Conservation (phyloP, 53 echinoderm and acorn worm genomes). For the Henricia sp. region DNA sequence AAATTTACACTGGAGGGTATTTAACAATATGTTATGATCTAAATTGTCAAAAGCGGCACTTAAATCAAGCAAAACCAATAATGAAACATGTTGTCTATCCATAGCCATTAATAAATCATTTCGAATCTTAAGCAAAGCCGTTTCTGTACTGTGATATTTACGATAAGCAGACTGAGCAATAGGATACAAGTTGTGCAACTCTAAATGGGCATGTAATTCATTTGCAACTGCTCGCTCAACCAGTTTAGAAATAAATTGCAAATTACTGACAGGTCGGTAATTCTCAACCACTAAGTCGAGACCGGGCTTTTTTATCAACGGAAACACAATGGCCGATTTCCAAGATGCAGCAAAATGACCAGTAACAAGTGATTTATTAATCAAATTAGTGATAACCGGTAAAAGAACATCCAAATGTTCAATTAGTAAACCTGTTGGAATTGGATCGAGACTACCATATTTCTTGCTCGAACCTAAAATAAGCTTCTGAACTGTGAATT, state of each 20-base stretch:
- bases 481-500: not conserved
- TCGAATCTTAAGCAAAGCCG: constrained; percentile 19
- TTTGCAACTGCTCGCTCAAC: constrained; percentile 24
- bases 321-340: not conserved
- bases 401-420: not conserved
- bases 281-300: constrained; percentile 10
- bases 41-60: constrained; percentile 27
- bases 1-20: not conserved
- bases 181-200: not conserved
- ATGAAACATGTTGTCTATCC: not conserved
- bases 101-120: constrained; percentile 24
- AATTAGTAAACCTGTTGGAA: not conserved
- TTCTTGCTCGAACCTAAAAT: not conserved
- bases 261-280: constrained; percentile 6
- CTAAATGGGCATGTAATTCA: constrained; percentile 5
- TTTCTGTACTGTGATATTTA: constrained; percentile 35
- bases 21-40: constrained; percentile 23
- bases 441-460: not conserved
- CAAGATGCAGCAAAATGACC: not conserved
- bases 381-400: not conserved
- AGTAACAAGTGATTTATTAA: not conserved
- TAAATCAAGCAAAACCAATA: constrained; percentile 22
- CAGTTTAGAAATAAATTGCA: constrained; percentile 20
- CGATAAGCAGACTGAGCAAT: constrained; percentile 38
- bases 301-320: no score